Evolutionary conservation across 2,888 invertebrate genomes (phyloP).

Genomic region (Ormia ochracea): DNA sequence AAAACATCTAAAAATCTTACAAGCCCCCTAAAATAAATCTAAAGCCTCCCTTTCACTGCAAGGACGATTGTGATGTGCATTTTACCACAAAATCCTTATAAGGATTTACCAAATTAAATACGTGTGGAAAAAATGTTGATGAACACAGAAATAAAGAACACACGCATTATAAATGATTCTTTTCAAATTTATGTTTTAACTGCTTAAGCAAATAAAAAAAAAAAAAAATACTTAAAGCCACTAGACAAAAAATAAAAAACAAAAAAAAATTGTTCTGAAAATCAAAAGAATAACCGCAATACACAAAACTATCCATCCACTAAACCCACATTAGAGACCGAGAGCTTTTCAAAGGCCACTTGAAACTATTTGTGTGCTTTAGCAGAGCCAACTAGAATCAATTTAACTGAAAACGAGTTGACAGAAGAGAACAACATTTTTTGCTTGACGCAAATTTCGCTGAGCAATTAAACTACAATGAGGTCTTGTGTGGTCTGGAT

Average conservation of each 20-base stretch:
- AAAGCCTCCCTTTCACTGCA: conserved; percentile 12
- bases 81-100: conserved; percentile 27
- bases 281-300: conserved; percentile 25
- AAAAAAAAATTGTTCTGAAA: background rate
- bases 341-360: background rate
- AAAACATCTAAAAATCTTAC: background rate
- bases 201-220: conserved; percentile 2
- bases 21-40: conserved; percentile 7
- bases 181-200: conserved; percentile 32
- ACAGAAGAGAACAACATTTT: conserved; percentile 20
- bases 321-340: conserved; percentile 5
- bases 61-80: conserved; percentile 31
- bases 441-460: background rate
- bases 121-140: background rate
- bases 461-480: background rate
- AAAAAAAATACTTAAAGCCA: conserved; percentile 2
- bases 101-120: conserved; percentile 1
- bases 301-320: background rate
- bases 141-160: background rate
- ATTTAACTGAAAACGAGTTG: conserved; percentile 24
- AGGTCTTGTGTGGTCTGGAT: no score
- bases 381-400: background rate
- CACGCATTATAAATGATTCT: conserved; percentile 10
- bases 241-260: no score
- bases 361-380: background rate